Conservation (phyloP, 2,888 invertebrate genomes). For the Xestia rhomboidea region DNA sequence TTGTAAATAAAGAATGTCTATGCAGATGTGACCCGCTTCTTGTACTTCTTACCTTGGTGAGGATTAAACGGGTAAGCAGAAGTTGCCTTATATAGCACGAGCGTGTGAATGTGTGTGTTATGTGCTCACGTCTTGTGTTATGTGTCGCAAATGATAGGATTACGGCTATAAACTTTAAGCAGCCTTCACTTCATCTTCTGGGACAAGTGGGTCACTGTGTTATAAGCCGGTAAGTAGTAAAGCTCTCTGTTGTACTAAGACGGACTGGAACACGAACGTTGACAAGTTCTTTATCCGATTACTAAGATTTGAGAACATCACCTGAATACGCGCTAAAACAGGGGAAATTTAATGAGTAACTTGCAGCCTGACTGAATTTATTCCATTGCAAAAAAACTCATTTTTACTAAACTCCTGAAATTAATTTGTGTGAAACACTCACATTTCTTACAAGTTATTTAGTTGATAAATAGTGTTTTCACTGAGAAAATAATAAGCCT, state of each 20-base stretch:
- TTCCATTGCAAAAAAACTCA: conserved; percentile 11
- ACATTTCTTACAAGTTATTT: not conserved
- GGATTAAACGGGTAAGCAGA: no score
- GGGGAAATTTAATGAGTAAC: not conserved
- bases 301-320: not conserved
- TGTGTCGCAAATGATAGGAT: not conserved
- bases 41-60: not conserved
- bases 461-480: not conserved
- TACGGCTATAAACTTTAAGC: conserved; percentile 6
- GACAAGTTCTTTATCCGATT: not conserved
- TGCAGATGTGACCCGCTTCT: conserved; percentile 41
- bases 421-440: conserved; percentile 3
- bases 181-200: conserved; percentile 6
- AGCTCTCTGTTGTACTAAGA: not conserved
- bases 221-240: not conserved
- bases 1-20: conserved; percentile 25
- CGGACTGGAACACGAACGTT: not conserved
- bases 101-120: not conserved
- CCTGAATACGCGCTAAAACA: not conserved
- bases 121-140: not conserved
- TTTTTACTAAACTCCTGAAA: not conserved
- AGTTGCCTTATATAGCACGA: no score
- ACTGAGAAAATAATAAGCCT: not conserved
- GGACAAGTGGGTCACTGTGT: conserved; percentile 21
- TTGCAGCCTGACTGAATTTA: not conserved